A percentile compares a stretch with the other conserved stretches of the same genome.
Evolutionary conservation across 2,888 invertebrate genomes (phyloP).

Genomic region (Ochropacha duplaris): DNA sequence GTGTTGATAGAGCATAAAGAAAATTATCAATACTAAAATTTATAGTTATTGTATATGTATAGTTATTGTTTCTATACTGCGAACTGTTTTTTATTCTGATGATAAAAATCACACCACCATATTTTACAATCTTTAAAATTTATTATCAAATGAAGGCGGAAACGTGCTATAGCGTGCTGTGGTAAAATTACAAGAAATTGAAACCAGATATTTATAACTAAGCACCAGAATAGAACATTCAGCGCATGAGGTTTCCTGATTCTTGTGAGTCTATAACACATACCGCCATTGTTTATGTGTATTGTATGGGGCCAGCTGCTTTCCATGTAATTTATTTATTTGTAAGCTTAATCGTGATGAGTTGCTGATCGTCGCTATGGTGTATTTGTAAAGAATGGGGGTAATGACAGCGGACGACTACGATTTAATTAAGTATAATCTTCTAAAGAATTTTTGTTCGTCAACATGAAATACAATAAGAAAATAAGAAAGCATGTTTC

Average conservation of each 20-base stretch:
- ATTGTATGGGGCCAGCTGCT: conserved; percentile 24
- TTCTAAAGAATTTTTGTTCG: conserved; percentile 18
- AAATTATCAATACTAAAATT: not conserved
- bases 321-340: conserved; percentile 21
- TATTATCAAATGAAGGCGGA: not conserved
- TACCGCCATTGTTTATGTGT: conserved; percentile 17
- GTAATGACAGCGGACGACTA: not conserved
- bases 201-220: conserved; percentile 48
- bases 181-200: conserved; percentile 41
- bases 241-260: conserved; percentile 45
- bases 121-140: not conserved
- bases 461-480: conserved; percentile 35
- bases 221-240: conserved; percentile 49
- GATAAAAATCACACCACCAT: not conserved
- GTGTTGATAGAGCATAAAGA: too few species aligned
- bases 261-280: conserved; percentile 24
- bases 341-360: not conserved
- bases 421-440: conserved; percentile 13
- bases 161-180: conserved; percentile 18
- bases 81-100: not conserved
- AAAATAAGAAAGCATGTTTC: conserved; percentile 50
- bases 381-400: not conserved
- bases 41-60: too few species aligned
- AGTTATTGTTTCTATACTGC: too few species aligned
- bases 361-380: not conserved